Evolutionary conservation across 2,888 invertebrate genomes (phyloP).

Genomic region (Lucinisca nassula): DNA sequence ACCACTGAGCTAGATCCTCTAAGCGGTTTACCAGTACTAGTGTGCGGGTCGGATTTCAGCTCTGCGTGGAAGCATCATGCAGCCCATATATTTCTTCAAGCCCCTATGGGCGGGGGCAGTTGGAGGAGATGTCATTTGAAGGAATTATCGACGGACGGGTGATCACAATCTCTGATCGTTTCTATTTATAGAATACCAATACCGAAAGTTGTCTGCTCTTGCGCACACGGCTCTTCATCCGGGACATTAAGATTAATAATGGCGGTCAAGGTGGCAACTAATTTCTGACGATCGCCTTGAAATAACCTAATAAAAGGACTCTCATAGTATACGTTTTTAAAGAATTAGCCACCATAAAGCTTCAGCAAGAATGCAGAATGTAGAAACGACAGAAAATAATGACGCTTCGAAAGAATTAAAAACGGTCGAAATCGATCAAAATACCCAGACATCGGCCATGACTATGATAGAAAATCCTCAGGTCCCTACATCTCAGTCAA

Average conservation of each 20-base stretch:
- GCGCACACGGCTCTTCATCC: constrained; percentile 84
- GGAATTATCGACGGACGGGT: too few relatives aligned
- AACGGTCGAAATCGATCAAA: constrained; percentile 83
- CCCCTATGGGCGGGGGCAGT: too few relatives aligned
- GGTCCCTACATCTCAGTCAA: constrained; percentile 86
- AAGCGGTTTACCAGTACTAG: too few relatives aligned
- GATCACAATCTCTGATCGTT: too few relatives aligned
- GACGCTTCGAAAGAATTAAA: constrained; percentile 79
- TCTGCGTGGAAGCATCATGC: too few relatives aligned
- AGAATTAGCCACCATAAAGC: constrained; percentile 31
- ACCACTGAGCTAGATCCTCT: too few relatives aligned
- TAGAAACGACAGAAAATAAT: constrained; percentile 88
- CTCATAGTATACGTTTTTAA: neutral
- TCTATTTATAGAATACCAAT: constrained; percentile 10
- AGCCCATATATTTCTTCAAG: too few relatives aligned
- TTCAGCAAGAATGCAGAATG: constrained; percentile 93
- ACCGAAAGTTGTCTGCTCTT: constrained; percentile 75
- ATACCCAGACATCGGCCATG: constrained; percentile 78
- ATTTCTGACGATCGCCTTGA: constrained; percentile 77
- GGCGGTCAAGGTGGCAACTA: constrained; percentile 87
- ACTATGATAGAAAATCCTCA: constrained; percentile 70
- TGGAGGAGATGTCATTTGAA: too few relatives aligned
- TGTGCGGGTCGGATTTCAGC: too few relatives aligned
- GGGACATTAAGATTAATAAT: constrained; percentile 86
- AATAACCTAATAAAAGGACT: constrained; percentile 57